Conservation (phyloP, 2,113 vertebrate genomes). For the Engystomops pustulosus region DNA sequence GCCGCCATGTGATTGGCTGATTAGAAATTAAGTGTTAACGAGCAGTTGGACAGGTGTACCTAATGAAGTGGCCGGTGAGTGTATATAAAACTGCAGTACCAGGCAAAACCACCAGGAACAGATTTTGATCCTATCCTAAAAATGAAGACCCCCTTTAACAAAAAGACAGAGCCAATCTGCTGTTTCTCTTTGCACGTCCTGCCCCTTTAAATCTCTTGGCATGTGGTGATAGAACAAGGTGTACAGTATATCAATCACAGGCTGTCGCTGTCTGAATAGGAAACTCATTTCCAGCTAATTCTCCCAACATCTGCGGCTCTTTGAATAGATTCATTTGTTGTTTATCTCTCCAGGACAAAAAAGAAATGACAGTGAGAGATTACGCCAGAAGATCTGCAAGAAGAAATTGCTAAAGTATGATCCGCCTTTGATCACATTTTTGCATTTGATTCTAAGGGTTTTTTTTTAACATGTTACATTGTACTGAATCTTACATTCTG, state of each 20-base stretch:
- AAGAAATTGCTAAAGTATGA: slow-evolving; percentile 34
- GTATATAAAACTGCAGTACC: too few species aligned
- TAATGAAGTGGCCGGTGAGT: too few species aligned
- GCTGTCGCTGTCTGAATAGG: slow-evolving; percentile 28
- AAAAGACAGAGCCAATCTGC: too few species aligned
- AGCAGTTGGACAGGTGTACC: too few species aligned
- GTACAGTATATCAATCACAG: slow-evolving; percentile 14
- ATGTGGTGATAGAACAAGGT: slow-evolving; percentile 12
- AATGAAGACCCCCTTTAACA: too few species aligned
- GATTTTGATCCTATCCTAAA: too few species aligned
- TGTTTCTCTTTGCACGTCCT: background rate
- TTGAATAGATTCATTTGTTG: slow-evolving; percentile 49
- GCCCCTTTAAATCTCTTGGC: background rate
- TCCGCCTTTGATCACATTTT: slow-evolving; percentile 35
- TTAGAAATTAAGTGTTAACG: too few species aligned
- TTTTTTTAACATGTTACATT: background rate
- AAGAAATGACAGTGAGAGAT: slow-evolving; percentile 51
- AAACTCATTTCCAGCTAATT: slow-evolving; percentile 48
- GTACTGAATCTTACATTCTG: background rate
- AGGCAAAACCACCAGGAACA: too few species aligned
- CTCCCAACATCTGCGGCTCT: slow-evolving; percentile 34
- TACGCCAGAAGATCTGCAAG: slow-evolving; percentile 7
- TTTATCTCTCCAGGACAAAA: slow-evolving; percentile 49
- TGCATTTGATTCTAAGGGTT: slow-evolving; percentile 20
- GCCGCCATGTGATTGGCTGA: too few species aligned